phyloP scores from a whole-genome alignment of 2,888 invertebrate genomes.

The Gymnocheta viridis region DNA sequence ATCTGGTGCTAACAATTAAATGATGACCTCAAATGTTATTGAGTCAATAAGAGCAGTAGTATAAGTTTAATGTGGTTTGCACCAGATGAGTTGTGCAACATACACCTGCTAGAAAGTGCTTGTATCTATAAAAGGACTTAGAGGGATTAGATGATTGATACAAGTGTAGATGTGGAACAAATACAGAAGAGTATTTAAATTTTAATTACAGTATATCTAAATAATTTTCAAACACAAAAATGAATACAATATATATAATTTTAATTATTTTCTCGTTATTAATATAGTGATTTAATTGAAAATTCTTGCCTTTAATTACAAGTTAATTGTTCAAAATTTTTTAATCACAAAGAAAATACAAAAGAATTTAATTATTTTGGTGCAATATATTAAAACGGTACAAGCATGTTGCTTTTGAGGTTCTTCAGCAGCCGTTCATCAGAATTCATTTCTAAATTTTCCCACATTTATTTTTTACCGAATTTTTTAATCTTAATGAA shows the following conservation, averaged over 20 bases:
- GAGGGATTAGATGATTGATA: not conserved
- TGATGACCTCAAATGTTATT: not conserved
- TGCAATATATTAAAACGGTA: too few relatives aligned
- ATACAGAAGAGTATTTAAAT: not conserved
- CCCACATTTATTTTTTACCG: too few relatives aligned
- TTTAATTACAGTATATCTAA: not conserved
- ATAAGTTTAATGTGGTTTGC: not conserved
- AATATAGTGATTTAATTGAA: too few relatives aligned
- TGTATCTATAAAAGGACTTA: not conserved
- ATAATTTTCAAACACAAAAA: not conserved
- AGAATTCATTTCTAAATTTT: too few relatives aligned
- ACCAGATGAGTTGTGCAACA: not conserved
- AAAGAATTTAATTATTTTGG: too few relatives aligned
- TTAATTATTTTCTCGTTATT: too few relatives aligned
- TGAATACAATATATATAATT: not conserved
- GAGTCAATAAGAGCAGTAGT: not conserved
- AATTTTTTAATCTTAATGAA: too few relatives aligned
- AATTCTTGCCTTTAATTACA: too few relatives aligned
- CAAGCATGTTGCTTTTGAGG: too few relatives aligned
- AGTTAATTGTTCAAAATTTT: too few relatives aligned
- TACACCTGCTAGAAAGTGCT: not conserved
- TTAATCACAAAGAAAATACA: too few relatives aligned
- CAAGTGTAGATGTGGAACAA: not conserved
- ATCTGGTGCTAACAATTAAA: not conserved
- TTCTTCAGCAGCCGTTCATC: too few relatives aligned